These are phyloP conservation scores for Phortica okadai DNA, from an alignment of 2,888 invertebrate species.

Conservation along the genomic window DNA sequence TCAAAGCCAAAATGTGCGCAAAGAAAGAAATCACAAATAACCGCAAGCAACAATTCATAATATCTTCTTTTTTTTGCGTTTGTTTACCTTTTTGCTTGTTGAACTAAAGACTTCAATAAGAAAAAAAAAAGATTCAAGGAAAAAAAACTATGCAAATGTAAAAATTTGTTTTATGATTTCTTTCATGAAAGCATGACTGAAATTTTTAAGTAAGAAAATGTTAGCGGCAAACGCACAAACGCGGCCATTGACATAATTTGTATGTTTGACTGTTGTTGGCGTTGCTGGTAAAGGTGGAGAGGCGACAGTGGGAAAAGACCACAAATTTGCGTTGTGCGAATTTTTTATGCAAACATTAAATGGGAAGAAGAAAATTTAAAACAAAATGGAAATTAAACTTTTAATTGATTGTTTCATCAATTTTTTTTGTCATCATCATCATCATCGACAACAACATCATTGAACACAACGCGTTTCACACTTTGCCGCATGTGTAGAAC, in stretches of 20 bases:
- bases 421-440: too few relatives aligned
- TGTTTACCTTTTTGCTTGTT: too few relatives aligned
- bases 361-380: not conserved
- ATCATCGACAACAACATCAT: too few relatives aligned
- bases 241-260: not conserved
- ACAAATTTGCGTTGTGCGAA: conserved; percentile 1
- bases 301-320: too few relatives aligned
- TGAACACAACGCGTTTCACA: not conserved
- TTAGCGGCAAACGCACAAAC: not conserved
- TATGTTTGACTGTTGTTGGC: not conserved
- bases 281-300: too few relatives aligned
- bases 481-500: not conserved
- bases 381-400: not conserved
- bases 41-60: too few relatives aligned
- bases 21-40: too few relatives aligned
- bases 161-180: not conserved
- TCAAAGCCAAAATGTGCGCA: too few relatives aligned
- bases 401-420: too few relatives aligned
- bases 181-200: not conserved
- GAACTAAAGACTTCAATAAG: too few relatives aligned
- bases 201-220: not conserved
- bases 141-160: not conserved
- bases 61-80: too few relatives aligned
- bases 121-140: not conserved
- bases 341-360: conserved; percentile 32